These are phyloP conservation scores for Andrena haemorrhoa DNA, from an alignment of 2,888 invertebrate genomes.

Conservation along the genomic window DNA sequence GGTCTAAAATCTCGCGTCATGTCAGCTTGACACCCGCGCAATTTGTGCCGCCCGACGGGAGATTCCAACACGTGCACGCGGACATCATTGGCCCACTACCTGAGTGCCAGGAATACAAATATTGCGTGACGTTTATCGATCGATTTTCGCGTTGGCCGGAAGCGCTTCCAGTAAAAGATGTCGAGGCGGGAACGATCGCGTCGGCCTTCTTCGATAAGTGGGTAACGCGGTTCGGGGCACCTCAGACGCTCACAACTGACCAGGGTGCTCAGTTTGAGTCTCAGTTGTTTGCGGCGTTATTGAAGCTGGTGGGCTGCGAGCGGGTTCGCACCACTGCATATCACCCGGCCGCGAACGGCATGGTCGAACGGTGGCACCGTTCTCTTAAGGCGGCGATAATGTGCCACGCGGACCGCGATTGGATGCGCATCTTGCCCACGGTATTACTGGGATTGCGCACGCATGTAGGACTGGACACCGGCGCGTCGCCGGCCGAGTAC, in stretches of 20 bases:
- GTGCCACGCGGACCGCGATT: too few species aligned
- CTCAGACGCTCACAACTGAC: constrained; percentile 15
- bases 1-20: background rate
- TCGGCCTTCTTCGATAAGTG: background rate
- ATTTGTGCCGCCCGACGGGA: background rate
- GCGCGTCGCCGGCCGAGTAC: too few species aligned
- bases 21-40: background rate
- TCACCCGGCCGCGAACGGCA: too few species aligned
- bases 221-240: constrained; percentile 16
- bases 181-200: background rate
- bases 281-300: background rate
- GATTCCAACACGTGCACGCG: too few species aligned
- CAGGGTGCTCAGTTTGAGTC: background rate
- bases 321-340: too few species aligned
- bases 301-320: background rate
- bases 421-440: too few species aligned
- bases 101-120: background rate
- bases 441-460: too few species aligned
- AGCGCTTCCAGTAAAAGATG: background rate
- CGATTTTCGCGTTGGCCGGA: constrained; percentile 25
- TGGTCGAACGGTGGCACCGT: background rate
- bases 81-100: constrained; percentile 12
- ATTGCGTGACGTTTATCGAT: constrained; percentile 28
- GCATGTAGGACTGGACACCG: too few species aligned
- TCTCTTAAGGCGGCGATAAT: too few species aligned